Base-by-base conservation (phyloP, 2,113 vertebrate species). In the Albula glossodonta region DNA sequence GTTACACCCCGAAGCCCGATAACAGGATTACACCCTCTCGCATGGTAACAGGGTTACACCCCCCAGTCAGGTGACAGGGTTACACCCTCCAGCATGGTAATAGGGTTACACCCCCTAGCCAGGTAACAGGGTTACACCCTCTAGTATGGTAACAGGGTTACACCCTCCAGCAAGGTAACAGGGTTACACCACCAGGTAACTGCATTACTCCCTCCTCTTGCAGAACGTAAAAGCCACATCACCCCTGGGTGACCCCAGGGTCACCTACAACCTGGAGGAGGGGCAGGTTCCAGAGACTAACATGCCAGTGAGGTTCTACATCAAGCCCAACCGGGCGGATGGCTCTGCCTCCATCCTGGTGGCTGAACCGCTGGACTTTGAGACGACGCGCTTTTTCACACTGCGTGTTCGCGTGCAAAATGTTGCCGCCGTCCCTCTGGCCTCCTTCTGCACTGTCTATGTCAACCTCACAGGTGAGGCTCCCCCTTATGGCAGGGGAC, bases 261-360 rank as follows among this genome's bases (percentile, higher is more conserved):
- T 98, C 86, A 97, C 96, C 0, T 98, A 97, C 88, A 96, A 96
- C 90, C 94, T 98, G 90, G 97, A 97, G 91, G 97, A 97, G 86
- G 97, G 97, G 53, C 96, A 96, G 90, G 95, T 97, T 78, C 96
- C 97, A 6, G 97, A 97, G 93, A 96, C 97, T 85, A 97, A 97
- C 94, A 96, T 97, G 95, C 97, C 97, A 3, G 95, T 97, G 86
- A 95, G 94, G 51, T 98, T 97, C 94, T 98, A 97, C 92, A 91
- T 98, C 90, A 97, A 96, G 88, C 95, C 97, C n/a, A 97, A 97
- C 92, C 93, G 97, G 84, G 93, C 90, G 0, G 96, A 97, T 83
- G 93, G 96, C 84, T 97, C 97, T 4, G 97, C 96, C 4, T 96
- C 96, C 85, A 94, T 98, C 90, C 92, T 97, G 88, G 95, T 98